Percentiles rank a stretch among this genome's conserved stretches.
Conservation (phyloP, 2,888 invertebrate species). For the Cepaea hortensis region DNA sequence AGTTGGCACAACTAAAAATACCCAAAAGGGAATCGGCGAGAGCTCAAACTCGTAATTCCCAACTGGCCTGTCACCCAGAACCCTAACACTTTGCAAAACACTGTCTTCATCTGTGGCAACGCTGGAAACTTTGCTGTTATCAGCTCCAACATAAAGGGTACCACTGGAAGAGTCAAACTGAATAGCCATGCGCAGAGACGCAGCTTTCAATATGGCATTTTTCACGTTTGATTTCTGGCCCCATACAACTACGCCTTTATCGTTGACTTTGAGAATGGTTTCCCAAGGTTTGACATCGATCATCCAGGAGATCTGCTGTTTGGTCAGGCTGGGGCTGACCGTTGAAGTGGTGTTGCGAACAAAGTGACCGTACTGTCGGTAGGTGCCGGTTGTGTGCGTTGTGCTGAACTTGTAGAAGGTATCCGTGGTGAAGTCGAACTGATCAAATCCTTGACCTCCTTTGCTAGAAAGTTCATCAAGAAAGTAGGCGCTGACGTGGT, state of each 20-base stretch:
- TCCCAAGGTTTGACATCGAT: slow-evolving; percentile 52
- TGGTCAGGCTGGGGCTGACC: slow-evolving; percentile 45
- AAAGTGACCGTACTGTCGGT: slow-evolving; percentile 50
- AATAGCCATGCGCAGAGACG: slow-evolving; percentile 46
- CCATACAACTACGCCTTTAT: slow-evolving; percentile 49
- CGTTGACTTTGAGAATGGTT: slow-evolving; percentile 52
- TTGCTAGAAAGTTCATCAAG: slow-evolving; percentile 51
- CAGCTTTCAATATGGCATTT: slow-evolving; percentile 50
- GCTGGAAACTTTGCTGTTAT: slow-evolving; percentile 48
- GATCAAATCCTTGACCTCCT: slow-evolving; percentile 49
- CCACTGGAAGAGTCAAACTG: slow-evolving; percentile 48
- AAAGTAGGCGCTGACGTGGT: slow-evolving; percentile 52
- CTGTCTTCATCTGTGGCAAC: slow-evolving; percentile 43
- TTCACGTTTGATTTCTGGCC: slow-evolving; percentile 51
- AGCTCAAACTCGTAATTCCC: slow-evolving; percentile 48
- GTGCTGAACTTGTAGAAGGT: slow-evolving; percentile 48
- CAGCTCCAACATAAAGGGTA: slow-evolving; percentile 46
- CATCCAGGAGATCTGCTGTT: slow-evolving; percentile 51
- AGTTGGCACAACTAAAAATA: slow-evolving; percentile 50
- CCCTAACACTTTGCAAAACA: slow-evolving; percentile 40
- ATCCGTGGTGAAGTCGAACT: slow-evolving; percentile 53
- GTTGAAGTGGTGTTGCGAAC: slow-evolving; percentile 51
- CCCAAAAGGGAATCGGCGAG: slow-evolving; percentile 49
- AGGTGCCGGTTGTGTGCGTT: slow-evolving; percentile 52
- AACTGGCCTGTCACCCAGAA: slow-evolving; percentile 49